Percentiles rank a stretch among this genome's conserved stretches.
phyloP scores from a whole-genome alignment of 2,797 vertebrate species.

The Falco columbarius region DNA sequence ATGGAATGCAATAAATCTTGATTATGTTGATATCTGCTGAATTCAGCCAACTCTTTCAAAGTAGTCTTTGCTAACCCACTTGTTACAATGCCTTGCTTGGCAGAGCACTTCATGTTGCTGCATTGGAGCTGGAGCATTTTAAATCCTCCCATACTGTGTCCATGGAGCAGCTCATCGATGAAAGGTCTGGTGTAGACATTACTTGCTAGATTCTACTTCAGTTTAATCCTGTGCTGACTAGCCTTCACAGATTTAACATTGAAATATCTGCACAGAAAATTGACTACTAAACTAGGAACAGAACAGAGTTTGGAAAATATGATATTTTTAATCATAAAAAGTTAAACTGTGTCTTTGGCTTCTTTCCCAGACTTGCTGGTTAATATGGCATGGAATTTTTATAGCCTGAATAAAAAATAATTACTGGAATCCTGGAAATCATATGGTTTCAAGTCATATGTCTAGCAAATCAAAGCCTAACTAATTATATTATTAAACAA shows the following conservation, averaged over 20 bases:
- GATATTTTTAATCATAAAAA: not conserved
- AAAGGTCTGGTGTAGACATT: not conserved
- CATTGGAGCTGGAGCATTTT: not conserved
- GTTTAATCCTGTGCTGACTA: not conserved
- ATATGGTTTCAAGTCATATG: not conserved
- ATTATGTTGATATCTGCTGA: not conserved
- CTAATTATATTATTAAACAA: not conserved
- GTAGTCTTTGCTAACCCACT: not conserved
- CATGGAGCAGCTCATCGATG: not conserved
- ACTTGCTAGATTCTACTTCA: not conserved
- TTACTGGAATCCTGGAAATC: slow-evolving; percentile 5
- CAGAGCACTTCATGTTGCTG: not conserved
- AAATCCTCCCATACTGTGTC: not conserved
- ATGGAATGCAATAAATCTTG: not conserved
- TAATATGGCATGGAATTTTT: slow-evolving; percentile 7
- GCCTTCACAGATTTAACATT: not conserved
- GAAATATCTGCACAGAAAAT: not conserved
- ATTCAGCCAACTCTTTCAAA: not conserved
- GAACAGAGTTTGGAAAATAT: not conserved
- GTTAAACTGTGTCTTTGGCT: not conserved
- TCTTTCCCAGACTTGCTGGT: not conserved
- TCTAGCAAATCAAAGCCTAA: slow-evolving; percentile 17
- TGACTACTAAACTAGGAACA: not conserved
- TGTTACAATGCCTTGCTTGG: not conserved
- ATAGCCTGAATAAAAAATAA: slow-evolving; percentile 25